Evolutionary conservation across 1,140 invertebrate genomes (phyloP), one percentile per base, ranked within the genome.

Genomic region (Bombus balteatus): DNA sequence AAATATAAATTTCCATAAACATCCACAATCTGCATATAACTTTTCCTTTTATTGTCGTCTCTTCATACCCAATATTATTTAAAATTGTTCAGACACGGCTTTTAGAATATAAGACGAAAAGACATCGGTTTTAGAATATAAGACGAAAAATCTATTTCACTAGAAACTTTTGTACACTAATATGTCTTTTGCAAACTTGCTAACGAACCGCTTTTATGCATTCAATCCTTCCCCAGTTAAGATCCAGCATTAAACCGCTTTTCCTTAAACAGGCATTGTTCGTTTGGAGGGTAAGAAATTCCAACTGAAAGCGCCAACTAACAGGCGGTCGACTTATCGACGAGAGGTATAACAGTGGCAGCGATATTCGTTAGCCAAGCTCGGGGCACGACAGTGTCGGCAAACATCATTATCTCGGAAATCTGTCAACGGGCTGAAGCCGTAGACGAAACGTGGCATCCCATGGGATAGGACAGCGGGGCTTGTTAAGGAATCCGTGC

Each of bases 361-460:
- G 41, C 75, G 59, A 65, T 65, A 78, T 77, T 43, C 62, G 32
- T 75, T 70, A 62, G 71, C 13, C 78, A 41, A 15, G 34, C n/a
- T 25, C 1, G 22, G 0, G 34, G 57, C 13, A 32, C 9, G 37
- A 70, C 73, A 68, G 43, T 59, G 70, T 77, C 25, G 53, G 83
- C 81, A 91, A 90, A 90, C 84, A 91, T 88, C 87, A 84, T 91
- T 91, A 91, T 79, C 87, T 82, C 59, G 57, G 41, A 78, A 70
- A 88, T 90, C 71, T 84, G 77, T 90, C 81, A n/a, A 41, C 68
- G 72, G 18, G 34, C n/a, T 57, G 68, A 68, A 71, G 62, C 53
- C 59, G 37, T 34, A 76, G 83, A 65, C 82, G 79, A 72, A 85
- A 87, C 28, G 59, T n/a, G 12, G 59, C 66, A 74, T 91, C 82